Base-by-base conservation (phyloP, 2,888 invertebrate species). In the Agapostemon virescens region DNA sequence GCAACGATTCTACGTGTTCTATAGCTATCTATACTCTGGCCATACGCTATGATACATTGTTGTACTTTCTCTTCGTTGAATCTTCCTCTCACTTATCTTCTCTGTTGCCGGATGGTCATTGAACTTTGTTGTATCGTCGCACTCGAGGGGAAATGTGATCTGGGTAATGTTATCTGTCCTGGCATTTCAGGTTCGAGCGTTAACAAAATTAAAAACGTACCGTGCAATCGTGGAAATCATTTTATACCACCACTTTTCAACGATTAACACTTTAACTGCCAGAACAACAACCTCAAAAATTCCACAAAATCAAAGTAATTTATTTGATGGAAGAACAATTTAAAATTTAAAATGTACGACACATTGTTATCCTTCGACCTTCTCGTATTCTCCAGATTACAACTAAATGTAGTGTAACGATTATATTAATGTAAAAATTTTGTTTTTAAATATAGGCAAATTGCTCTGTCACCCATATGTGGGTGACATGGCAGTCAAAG, bases 1-100 rank as follows among this genome's bases (percentile, higher is more conserved):
- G 85, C 82, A 67, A 75, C 55, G 40, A 82, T 26, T 77, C 69
- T 86, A 70, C 74, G 42, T 84, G 26, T 69, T 26, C 74, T 79
- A 78, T 70, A 77, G 67, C 75, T 40, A 45, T 74, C 78, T 30
- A 80, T 26, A 58, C 64, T 63, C 63, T 83, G 67, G 33, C 30
- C 63, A 66, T 79, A 58, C 70, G 26, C 55, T 55, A 55, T 55
- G 15, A 55, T 30, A 79, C 73, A 71, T 82, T 74, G 69, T 68
- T 26, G 58, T 79, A 77, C 20, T 69, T 66, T 70, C 52, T 61
- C 63, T 68, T 68, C 71, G 49, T 68, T 82, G 80, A 74, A 81
- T 77, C 80, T 78, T 72, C 76, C 68, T 73, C 49, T 30, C 15
- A 42, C 36, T 66, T 38, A 52, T 30, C 74, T 55, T 73, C 17